Percentiles rank a stretch among this genome's conserved stretches.
phyloP scores from a whole-genome alignment of 2,797 vertebrate genomes.

The Graptemys geographica region DNA sequence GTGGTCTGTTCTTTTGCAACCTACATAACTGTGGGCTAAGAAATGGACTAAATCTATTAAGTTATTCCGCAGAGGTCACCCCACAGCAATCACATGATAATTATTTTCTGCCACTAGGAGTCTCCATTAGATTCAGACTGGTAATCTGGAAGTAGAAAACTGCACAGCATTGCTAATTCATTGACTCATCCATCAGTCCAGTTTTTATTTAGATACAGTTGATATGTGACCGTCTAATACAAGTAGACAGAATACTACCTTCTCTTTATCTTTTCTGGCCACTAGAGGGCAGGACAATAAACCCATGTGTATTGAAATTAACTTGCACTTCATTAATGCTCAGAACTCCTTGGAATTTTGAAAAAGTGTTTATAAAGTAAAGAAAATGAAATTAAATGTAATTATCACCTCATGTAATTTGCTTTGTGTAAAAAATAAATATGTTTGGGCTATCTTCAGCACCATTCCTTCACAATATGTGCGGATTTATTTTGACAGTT shows the following conservation, averaged over 20 bases:
- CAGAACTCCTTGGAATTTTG: not conserved
- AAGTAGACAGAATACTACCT: not conserved
- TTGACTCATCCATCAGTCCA: not conserved
- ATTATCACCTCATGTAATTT: slow-evolving; percentile 18
- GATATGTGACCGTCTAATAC: not conserved
- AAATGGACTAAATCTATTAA: not conserved
- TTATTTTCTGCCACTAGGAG: not conserved
- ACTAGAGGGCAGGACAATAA: not conserved
- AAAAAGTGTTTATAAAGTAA: not conserved
- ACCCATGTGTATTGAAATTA: not conserved
- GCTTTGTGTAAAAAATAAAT: slow-evolving; percentile 36
- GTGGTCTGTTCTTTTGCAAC: not conserved
- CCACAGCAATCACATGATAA: not conserved
- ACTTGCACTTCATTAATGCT: not conserved
- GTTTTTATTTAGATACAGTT: not conserved
- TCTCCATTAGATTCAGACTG: not conserved
- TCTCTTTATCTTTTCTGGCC: not conserved
- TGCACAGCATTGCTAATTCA: not conserved
- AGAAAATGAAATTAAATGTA: slow-evolving; percentile 24
- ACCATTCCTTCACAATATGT: slow-evolving; percentile 55
- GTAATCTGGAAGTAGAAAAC: not conserved
- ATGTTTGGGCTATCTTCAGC: slow-evolving; percentile 32
- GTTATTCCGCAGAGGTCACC: not conserved
- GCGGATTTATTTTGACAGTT: slow-evolving; percentile 53
- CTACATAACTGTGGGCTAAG: not conserved